Conservation (phyloP, 2,888 invertebrate species). For the Limenitis camilla region DNA sequence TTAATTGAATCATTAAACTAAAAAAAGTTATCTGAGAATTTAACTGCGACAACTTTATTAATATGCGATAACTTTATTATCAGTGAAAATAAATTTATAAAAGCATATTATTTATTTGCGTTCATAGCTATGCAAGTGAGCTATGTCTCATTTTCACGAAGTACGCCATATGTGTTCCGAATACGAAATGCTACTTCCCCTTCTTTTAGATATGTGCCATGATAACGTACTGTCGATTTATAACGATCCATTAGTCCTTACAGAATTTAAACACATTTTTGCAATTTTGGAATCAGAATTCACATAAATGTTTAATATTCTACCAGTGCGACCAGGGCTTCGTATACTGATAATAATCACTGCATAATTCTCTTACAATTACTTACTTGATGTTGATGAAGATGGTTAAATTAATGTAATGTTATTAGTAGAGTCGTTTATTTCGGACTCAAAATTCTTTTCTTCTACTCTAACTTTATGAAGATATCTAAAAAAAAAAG, state of each 20-base stretch:
- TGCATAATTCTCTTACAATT: neutral
- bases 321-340: too few relatives aligned
- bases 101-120: constrained; percentile 20
- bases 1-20: neutral
- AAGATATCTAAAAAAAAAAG: too few relatives aligned
- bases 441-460: too few relatives aligned
- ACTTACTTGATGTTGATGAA: neutral
- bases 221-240: constrained; percentile 51
- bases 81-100: neutral
- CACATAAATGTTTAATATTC: too few relatives aligned
- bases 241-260: constrained; percentile 33
- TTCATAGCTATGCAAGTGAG: constrained; percentile 21
- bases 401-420: neutral
- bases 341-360: too few relatives aligned
- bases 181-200: constrained; percentile 52
- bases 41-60: constrained; percentile 7
- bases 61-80: too few relatives aligned
- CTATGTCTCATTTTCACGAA: constrained; percentile 49
- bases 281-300: too few relatives aligned
- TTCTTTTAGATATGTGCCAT: constrained; percentile 44
- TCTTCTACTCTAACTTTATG: too few relatives aligned
- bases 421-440: neutral
- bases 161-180: constrained; percentile 48
- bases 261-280: too few relatives aligned
- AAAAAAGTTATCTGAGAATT: neutral